These are phyloP conservation scores for Ashinkailepas kermadecensis DNA, from an alignment of 2,888 invertebrate genomes.

Conservation along the genomic window DNA sequence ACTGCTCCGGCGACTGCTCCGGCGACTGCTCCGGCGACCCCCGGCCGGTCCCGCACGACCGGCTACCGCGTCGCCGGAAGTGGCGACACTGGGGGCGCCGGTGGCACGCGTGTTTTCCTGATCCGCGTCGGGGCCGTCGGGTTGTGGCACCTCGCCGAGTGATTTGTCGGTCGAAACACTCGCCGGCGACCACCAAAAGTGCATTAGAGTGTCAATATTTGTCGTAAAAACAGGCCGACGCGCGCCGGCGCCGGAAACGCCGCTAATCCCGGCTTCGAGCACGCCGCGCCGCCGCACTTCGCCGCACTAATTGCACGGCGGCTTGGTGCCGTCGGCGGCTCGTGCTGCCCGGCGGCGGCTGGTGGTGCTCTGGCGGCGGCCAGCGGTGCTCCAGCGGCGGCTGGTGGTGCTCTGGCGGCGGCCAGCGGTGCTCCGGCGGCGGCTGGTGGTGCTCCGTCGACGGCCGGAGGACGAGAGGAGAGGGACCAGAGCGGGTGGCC, in stretches of 20 bases:
- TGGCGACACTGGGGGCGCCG: neutral
- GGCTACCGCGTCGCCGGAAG: neutral
- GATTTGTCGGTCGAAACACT: neutral
- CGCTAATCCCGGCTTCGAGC: conserved; percentile 4
- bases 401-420: no score
- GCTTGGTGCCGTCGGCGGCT: no score
- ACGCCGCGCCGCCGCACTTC: neutral
- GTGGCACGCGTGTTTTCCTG: neutral
- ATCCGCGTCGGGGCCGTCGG: neutral
- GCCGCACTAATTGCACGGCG: neutral
- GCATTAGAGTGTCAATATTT: conserved; percentile 20
- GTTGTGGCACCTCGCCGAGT: neutral
- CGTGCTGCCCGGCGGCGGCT: neutral
- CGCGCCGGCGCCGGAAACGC: neutral
- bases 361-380: neutral
- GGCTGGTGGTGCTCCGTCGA: no score
- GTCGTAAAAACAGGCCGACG: conserved; percentile 5
- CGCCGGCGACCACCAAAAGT: conserved; percentile 16
- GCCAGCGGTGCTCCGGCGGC: no score
- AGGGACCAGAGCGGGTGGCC: no score
- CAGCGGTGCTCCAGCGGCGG: no score
- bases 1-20: neutral
- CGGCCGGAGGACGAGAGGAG: no score
- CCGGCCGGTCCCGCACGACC: neutral
- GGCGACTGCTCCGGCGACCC: no score